Evolutionary conservation across 2,113 vertebrate species (phyloP).

Genomic region (Passer domesticus): DNA sequence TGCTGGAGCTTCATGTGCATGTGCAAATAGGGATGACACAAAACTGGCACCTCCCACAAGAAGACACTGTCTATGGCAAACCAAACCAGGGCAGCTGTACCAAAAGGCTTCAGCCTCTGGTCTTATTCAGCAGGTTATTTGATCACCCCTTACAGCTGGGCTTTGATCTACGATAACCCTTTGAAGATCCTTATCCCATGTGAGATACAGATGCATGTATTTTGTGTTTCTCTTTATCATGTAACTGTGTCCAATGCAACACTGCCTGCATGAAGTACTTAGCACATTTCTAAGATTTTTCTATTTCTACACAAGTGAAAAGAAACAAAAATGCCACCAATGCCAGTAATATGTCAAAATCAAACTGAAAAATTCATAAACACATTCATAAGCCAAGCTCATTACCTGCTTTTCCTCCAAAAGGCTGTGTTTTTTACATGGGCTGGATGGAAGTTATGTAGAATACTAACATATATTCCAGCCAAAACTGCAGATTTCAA

Average conservation of each 20-base stretch:
- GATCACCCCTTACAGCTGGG: background rate
- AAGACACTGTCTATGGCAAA: background rate
- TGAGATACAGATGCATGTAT: background rate
- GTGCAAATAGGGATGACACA: background rate
- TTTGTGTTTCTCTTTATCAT: background rate
- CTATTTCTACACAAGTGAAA: background rate
- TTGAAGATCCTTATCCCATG: background rate
- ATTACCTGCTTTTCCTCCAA: background rate
- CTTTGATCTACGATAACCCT: background rate
- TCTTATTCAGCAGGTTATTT: background rate
- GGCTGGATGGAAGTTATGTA: background rate
- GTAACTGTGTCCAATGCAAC: background rate
- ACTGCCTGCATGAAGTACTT: background rate
- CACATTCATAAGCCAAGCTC: background rate
- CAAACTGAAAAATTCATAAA: background rate
- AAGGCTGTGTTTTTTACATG: background rate
- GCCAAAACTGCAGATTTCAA: background rate
- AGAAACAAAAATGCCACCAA: background rate
- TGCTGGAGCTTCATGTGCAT: background rate
- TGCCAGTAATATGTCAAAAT: background rate
- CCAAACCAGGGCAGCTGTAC: background rate
- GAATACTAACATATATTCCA: background rate
- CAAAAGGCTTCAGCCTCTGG: background rate
- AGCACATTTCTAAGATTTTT: background rate
- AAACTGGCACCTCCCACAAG: background rate